Evolutionary conservation across 1,140 invertebrate genomes (phyloP).

Genomic region (Drosophila quadrilineata): DNA sequence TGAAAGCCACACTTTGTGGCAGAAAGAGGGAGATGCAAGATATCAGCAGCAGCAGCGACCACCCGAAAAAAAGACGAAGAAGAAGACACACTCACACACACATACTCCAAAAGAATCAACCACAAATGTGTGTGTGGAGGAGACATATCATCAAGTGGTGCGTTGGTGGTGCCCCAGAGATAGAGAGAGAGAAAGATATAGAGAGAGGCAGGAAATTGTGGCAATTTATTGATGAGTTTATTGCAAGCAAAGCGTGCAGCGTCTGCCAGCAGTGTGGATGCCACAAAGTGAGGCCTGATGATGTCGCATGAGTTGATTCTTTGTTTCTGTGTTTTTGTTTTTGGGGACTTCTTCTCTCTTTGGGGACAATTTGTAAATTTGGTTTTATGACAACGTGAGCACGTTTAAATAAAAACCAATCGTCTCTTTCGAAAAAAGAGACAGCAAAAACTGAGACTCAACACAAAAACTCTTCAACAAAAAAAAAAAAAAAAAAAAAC

Average conservation of each 20-base stretch:
- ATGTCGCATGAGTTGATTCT: constrained; percentile 69
- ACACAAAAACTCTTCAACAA: too few species aligned
- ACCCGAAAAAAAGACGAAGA: constrained; percentile 1
- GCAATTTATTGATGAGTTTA: constrained; percentile 82
- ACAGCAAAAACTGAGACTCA: not conserved
- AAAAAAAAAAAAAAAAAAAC: not conserved
- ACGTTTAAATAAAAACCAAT: constrained; percentile 36
- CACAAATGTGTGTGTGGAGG: not conserved
- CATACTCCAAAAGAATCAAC: not conserved
- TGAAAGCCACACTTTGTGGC: too few species aligned
- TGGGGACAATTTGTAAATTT: constrained; percentile 80
- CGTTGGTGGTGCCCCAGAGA: constrained; percentile 42
- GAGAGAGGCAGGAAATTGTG: constrained; percentile 63
- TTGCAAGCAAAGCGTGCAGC: constrained; percentile 58
- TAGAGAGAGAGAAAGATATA: constrained; percentile 41
- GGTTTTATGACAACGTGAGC: constrained; percentile 70
- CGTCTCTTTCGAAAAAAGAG: not conserved
- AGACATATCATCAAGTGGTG: constrained; percentile 40
- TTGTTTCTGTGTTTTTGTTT: constrained; percentile 39
- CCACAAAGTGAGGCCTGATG: constrained; percentile 31
- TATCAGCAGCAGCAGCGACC: constrained; percentile 10
- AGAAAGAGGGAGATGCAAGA: constrained; percentile 11
- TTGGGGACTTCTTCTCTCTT: too few species aligned
- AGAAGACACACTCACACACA: too few species aligned
- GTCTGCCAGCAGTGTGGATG: not conserved